Conservation (phyloP, 2,113 vertebrate genomes). For the Sorex araneus region DNA sequence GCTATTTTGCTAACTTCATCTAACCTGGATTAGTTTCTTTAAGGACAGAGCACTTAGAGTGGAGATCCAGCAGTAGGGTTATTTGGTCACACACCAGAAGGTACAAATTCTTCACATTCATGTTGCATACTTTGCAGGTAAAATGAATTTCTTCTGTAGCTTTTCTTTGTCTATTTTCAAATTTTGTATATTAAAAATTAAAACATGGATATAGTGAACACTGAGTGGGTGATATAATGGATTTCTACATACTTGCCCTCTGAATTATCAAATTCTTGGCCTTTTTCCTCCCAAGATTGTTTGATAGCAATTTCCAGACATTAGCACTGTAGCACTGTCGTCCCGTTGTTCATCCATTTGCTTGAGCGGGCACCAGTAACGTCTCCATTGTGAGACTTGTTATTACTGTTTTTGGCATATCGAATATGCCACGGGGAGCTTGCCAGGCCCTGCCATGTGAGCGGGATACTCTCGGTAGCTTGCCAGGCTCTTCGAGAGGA, state of each 20-base stretch:
- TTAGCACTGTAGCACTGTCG: too few species aligned
- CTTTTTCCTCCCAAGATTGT: constrained; percentile 20
- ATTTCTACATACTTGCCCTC: background rate
- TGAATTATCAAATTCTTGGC: background rate
- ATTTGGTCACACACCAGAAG: constrained; percentile 33
- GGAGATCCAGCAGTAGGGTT: background rate
- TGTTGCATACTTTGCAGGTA: constrained; percentile 10
- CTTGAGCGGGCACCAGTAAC: too few species aligned
- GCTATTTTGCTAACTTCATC: constrained; percentile 1
- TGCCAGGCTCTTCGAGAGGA: too few species aligned
- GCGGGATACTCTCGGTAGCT: too few species aligned
- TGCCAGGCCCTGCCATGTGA: too few species aligned
- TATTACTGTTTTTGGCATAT: too few species aligned
- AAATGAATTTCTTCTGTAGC: constrained; percentile 4
- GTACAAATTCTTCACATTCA: constrained; percentile 9
- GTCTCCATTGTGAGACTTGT: too few species aligned
- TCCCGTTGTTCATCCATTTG: too few species aligned
- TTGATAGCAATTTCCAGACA: background rate
- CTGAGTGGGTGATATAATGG: background rate
- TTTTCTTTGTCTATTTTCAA: background rate
- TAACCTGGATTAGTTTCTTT: background rate
- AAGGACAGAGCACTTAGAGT: background rate
- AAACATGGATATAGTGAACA: background rate
- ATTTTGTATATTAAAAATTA: constrained; percentile 4
- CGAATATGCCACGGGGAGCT: too few species aligned